These are phyloP conservation scores for Physella acuta DNA, from an alignment of 1,140 invertebrate species.

Conservation along the genomic window DNA sequence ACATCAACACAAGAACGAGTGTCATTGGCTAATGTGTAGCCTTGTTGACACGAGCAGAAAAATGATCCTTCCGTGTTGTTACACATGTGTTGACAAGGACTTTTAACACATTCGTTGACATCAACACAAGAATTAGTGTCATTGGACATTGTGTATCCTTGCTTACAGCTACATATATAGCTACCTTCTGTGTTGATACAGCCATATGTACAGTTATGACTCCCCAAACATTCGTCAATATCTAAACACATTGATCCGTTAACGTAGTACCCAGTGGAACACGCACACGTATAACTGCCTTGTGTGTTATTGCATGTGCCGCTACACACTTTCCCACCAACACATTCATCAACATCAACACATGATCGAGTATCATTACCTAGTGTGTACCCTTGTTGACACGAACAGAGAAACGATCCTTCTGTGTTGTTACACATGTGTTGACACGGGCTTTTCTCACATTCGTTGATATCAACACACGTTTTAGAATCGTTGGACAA, in stretches of 20 bases:
- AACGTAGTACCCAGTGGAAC: background rate
- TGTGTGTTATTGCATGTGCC: conserved; percentile 32
- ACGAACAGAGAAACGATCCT: background rate
- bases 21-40: background rate
- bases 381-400: background rate
- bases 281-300: conserved; percentile 15
- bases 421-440: conserved; percentile 40
- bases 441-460: conserved; percentile 57
- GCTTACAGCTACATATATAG: background rate
- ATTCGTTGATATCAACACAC: conserved; percentile 29
- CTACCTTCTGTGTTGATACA: background rate
- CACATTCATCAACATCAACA: background rate
- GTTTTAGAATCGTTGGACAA: conserved; percentile 6
- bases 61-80: background rate
- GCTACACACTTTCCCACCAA: conserved; percentile 25
- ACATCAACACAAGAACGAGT: background rate
- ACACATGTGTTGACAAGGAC: background rate
- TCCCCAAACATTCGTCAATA: background rate
- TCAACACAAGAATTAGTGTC: background rate
- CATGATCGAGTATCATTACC: background rate
- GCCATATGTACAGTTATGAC: background rate
- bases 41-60: background rate
- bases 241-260: background rate
- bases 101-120: background rate
- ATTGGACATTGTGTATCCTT: background rate